Percentiles rank a stretch among this genome's conserved stretches.
phyloP scores from a whole-genome alignment of 2,888 invertebrate species.

The Subacronicta megacephala region DNA sequence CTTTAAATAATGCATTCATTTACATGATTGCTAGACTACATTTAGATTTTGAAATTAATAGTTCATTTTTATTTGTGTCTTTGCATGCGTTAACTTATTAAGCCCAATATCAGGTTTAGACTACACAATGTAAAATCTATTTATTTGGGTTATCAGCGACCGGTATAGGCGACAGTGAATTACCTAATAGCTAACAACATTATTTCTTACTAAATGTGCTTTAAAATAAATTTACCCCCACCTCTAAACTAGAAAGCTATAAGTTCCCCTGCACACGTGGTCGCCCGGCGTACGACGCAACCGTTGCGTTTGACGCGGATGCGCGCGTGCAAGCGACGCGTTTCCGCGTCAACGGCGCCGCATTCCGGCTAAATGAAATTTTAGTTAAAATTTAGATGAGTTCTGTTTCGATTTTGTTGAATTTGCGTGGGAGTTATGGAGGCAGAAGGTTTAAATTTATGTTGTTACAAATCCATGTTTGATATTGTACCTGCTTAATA shows the following conservation, averaged over 20 bases:
- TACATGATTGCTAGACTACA: too few species aligned
- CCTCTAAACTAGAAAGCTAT: conserved; percentile 8
- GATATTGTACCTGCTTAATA: background rate
- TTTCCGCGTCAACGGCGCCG: conserved; percentile 57
- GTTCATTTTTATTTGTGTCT: too few species aligned
- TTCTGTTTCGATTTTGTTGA: conserved; percentile 40
- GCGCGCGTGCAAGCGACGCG: conserved; percentile 59
- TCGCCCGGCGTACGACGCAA: conserved; percentile 9
- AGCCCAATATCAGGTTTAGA: too few species aligned
- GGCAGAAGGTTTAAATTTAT: conserved; percentile 30
- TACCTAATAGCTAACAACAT: too few species aligned
- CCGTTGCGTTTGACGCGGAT: conserved; percentile 62
- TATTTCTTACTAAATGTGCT: too few species aligned
- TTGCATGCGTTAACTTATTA: too few species aligned
- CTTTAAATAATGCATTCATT: too few species aligned
- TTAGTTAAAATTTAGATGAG: conserved; percentile 47
- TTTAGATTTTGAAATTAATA: too few species aligned
- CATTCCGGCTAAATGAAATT: conserved; percentile 51
- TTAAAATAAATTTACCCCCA: background rate
- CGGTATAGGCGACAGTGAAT: too few species aligned
- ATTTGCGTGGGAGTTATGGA: conserved; percentile 24
- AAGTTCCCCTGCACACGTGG: conserved; percentile 39
- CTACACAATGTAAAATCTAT: too few species aligned
- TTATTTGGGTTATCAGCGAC: too few species aligned
- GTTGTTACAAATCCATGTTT: conserved; percentile 3